Evolutionary conservation across 2,888 invertebrate species (phyloP).

Genomic region (Therioaphis trifolii): DNA sequence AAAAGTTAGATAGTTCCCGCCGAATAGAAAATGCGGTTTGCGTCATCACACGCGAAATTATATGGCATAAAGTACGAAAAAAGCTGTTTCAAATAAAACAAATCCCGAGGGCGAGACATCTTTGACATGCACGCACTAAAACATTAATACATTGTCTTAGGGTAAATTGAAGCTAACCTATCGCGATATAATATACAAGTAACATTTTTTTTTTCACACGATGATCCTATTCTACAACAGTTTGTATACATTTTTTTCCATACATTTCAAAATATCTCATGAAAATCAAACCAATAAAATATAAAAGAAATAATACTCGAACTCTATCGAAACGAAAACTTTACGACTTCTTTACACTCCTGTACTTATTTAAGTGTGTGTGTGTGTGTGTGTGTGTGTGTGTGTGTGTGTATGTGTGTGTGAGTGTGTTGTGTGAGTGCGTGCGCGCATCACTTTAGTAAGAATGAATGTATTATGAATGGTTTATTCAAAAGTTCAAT

Average conservation of each 20-base stretch:
- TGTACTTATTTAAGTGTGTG: not conserved
- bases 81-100: constrained; percentile 37
- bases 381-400: too few relatives aligned
- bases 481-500: not conserved
- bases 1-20: not conserved
- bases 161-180: constrained; percentile 30
- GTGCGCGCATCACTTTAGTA: not conserved
- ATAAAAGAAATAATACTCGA: constrained; percentile 21
- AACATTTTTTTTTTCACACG: not conserved
- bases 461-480: not conserved
- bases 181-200: constrained; percentile 19
- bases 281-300: constrained; percentile 21
- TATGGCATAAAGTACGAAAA: constrained; percentile 13
- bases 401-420: too few relatives aligned
- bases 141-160: constrained; percentile 47
- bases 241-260: not conserved
- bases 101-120: constrained; percentile 3
- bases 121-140: constrained; percentile 42
- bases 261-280: constrained; percentile 1
- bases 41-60: constrained; percentile 29
- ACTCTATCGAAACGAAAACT: constrained; percentile 20
- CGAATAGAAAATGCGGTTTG: constrained; percentile 7
- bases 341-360: not conserved
- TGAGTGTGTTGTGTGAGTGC: too few relatives aligned
- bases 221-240: not conserved